phyloP scores from a whole-genome alignment of 2,797 vertebrate species.

The Cephalopachus bancanus region DNA sequence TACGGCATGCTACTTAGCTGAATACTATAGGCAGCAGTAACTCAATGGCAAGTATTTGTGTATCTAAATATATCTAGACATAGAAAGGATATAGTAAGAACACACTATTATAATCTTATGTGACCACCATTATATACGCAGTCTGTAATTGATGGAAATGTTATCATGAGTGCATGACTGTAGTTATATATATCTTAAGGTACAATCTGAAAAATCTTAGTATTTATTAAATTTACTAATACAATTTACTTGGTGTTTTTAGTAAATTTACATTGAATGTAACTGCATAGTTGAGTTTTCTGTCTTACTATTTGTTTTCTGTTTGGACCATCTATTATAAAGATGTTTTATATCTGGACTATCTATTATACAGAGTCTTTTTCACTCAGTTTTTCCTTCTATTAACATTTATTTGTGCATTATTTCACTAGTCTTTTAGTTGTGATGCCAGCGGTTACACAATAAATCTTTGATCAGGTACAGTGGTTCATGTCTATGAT shows the following conservation, averaged over 20 bases:
- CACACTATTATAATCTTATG: neutral
- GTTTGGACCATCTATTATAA: neutral
- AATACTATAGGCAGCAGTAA: neutral
- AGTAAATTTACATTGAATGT: neutral
- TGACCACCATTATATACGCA: neutral
- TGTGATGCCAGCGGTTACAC: neutral
- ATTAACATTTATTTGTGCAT: neutral
- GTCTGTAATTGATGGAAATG: neutral
- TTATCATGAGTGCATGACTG: too few species aligned
- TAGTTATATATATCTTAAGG: too few species aligned
- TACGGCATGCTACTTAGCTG: neutral
- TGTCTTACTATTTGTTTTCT: neutral
- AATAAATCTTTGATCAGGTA: neutral
- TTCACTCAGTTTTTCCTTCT: neutral
- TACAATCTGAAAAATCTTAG: neutral
- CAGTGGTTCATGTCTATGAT: too few species aligned
- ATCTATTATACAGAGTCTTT: neutral
- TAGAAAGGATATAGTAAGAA: neutral
- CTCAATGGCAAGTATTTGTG: neutral
- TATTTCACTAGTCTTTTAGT: neutral
- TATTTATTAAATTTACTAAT: neutral
- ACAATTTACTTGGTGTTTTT: neutral
- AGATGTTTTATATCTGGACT: neutral
- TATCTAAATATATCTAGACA: neutral
- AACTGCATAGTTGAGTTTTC: neutral